Evolutionary conservation across 2,113 vertebrate species (phyloP), one percentile per base, ranked within the genome.

Genomic region (Platysteira castanea): DNA sequence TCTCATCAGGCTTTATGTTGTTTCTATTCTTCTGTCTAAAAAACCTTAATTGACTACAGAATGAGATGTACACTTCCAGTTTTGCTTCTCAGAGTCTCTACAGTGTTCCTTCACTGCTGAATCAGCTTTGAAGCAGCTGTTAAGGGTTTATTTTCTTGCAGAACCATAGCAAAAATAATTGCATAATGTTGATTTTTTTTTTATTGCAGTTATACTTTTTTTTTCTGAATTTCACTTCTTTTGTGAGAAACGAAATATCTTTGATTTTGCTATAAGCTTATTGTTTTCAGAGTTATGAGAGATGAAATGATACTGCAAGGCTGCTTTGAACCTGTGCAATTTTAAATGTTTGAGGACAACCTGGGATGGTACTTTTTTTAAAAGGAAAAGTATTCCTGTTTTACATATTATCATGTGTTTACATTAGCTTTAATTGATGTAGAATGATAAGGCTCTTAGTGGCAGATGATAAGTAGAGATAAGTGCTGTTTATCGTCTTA

Each of bases 111-210:
- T 68, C 77, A 57, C 52, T 95, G 91, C 76, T 87, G 83, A 92
- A 69, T 95, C 75, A 83, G 85, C 61, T 94, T 69, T 73, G 81
- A 90, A 90, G 28, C 91, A 95, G 82, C 82, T 93, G 78, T 56
- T 79, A 90, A 82, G 33, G 19, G 78, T 83, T 79, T 60, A 28
- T 54, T 93, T 95, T 80, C 67, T 73, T 74, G 42, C 42, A 50
- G 71, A 83, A 35, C 26, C 0, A 1, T 61, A 59, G 73, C 39
- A 94, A 82, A 90, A 93, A 53, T 42, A 90, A 89, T 67, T 75
- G 27, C 39, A 13, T 47, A 39, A 35, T 79, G 41, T 79, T 78
- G 44, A 17, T 24, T 30, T 84, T 46, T 84, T 46, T 70, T 85
- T 84, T 7, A 41, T 22, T 82, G 44, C 52, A 14, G 21, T 76